A percentile compares a stretch with the other conserved stretches of the same genome.
Conservation (phyloP, 2,797 vertebrate species). For the Muscicapa striata region DNA sequence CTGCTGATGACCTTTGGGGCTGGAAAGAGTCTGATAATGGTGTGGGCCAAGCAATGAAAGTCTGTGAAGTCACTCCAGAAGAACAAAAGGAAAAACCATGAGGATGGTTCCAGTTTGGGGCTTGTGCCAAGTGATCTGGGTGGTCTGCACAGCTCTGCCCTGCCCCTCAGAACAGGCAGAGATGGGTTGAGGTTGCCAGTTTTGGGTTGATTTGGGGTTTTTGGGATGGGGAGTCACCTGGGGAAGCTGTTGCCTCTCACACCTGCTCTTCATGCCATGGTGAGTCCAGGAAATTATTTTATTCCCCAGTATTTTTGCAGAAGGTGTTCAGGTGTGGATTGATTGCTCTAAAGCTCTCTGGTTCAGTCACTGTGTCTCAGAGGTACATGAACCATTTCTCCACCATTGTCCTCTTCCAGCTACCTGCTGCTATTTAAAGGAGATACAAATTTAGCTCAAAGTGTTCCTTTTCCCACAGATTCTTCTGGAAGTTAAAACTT, state of each 20-base stretch:
- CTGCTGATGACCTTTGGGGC: conserved; percentile 20
- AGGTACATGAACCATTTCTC: neutral
- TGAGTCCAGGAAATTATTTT: neutral
- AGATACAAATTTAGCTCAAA: neutral
- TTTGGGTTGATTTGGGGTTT: neutral
- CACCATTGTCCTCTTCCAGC: neutral
- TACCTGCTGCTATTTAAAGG: conserved; percentile 36
- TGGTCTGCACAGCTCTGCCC: neutral
- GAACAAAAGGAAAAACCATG: conserved; percentile 27
- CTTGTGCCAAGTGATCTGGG: too few species aligned
- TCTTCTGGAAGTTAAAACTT: neutral
- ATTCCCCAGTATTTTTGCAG: neutral
- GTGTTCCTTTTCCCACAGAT: conserved; percentile 7
- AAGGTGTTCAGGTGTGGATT: neutral
- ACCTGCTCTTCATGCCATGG: neutral
- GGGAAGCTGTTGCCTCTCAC: neutral
- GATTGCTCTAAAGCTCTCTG: neutral
- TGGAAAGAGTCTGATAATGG: conserved; percentile 43
- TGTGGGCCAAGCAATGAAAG: conserved; percentile 23
- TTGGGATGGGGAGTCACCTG: neutral
- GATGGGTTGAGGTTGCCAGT: neutral
- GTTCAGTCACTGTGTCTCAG: neutral
- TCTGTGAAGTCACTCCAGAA: conserved; percentile 13
- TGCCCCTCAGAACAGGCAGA: neutral
- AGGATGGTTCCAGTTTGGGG: conserved; percentile 7